Conservation (phyloP, 2,113 vertebrate species). For the Leucopsar rothschildi region DNA sequence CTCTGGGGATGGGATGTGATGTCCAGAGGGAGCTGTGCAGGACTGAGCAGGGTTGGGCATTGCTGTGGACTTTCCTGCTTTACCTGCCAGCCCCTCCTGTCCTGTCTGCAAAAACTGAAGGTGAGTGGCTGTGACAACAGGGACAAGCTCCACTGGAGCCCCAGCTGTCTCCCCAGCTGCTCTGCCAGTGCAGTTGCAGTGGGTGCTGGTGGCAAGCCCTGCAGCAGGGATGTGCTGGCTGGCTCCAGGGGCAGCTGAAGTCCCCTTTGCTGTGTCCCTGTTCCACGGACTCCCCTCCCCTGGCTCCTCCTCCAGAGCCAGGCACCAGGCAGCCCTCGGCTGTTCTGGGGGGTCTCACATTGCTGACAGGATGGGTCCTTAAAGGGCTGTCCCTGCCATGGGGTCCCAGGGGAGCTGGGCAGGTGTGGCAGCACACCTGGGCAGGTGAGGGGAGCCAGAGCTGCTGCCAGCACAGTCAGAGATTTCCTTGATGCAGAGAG, state of each 20-base stretch:
- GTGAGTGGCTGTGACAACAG: not conserved
- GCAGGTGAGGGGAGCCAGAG: not conserved
- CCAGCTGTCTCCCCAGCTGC: not conserved
- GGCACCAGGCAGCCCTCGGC: fast-evolving
- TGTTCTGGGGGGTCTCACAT: not conserved
- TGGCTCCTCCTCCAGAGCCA: not conserved
- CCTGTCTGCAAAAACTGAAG: not conserved
- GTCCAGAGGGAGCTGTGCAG: not conserved
- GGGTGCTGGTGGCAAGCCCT: not conserved
- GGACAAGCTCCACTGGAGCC: fast-evolving
- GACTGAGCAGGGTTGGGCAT: not conserved
- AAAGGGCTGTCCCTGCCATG: fast-evolving
- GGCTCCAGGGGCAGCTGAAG: not conserved
- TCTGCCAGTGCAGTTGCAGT: not conserved
- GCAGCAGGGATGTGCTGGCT: not conserved
- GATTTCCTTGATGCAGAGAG: not conserved
- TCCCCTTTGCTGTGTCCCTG: too few relatives aligned
- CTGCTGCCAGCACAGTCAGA: fast-evolving
- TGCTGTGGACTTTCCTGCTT: fast-evolving
- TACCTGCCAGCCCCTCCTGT: not conserved
- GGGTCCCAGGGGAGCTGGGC: fast-evolving
- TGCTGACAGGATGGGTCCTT: not conserved
- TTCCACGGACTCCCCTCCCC: not conserved
- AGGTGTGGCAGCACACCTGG: not conserved
- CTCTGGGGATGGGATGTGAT: not conserved